A percentile compares a stretch with the other conserved stretches of the same genome.
Conservation (phyloP, 2,797 vertebrate genomes). For the Sebastes hubbsi region DNA sequence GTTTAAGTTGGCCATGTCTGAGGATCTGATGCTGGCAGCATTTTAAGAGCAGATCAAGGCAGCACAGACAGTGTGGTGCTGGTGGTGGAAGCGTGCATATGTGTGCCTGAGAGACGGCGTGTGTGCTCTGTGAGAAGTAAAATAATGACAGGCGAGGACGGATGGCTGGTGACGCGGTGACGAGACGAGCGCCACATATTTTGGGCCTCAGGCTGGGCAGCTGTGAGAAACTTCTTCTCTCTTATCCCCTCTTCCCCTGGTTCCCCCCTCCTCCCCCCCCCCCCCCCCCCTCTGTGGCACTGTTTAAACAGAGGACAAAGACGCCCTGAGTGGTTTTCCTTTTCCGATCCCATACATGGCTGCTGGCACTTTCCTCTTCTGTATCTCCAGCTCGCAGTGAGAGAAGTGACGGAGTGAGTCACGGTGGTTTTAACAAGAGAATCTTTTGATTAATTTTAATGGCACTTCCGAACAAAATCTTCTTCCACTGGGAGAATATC, state of each 20-base stretch:
- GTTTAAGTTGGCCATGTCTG: slow-evolving; percentile 38
- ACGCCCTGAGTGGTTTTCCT: slow-evolving; percentile 69
- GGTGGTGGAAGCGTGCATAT: slow-evolving; percentile 44
- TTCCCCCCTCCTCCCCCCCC: background rate
- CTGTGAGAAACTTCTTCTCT: slow-evolving; percentile 63
- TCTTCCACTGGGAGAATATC: slow-evolving; percentile 12
- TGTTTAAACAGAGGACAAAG: slow-evolving; percentile 79
- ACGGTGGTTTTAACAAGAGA: slow-evolving; percentile 57
- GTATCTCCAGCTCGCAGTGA: slow-evolving; percentile 59
- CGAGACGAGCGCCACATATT: slow-evolving; percentile 63
- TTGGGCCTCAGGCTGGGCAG: slow-evolving; percentile 72
- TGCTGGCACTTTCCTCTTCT: slow-evolving; percentile 67
- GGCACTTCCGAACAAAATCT: slow-evolving; percentile 60
- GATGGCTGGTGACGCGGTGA: slow-evolving; percentile 67
- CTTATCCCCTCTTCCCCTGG: slow-evolving; percentile 28
- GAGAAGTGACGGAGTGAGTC: slow-evolving; percentile 56
- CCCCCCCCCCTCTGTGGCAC: slow-evolving; percentile 23
- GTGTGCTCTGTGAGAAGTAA: slow-evolving; percentile 69
- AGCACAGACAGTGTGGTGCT: slow-evolving; percentile 26
- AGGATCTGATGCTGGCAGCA: slow-evolving; percentile 48
- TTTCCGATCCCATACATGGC: slow-evolving; percentile 55
- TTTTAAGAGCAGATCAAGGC: slow-evolving; percentile 58
- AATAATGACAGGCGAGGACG: slow-evolving; percentile 73
- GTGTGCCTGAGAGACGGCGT: slow-evolving; percentile 43
- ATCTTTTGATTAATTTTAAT: slow-evolving; percentile 80